phyloP scores from a whole-genome alignment of 2,797 vertebrate species.

The Semaprochilodus insignis region DNA sequence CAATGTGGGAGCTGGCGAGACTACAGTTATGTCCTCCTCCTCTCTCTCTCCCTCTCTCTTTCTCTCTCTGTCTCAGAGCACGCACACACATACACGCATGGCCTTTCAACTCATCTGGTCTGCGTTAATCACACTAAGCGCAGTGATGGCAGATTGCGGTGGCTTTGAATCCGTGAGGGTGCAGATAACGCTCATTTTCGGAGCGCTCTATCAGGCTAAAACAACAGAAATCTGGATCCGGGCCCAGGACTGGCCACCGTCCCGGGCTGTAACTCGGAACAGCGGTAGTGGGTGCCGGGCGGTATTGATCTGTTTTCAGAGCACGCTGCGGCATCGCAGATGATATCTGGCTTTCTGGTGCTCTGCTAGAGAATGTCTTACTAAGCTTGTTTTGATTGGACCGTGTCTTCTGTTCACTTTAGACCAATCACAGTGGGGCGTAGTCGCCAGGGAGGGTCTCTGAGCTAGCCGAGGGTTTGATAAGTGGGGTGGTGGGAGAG shows the following conservation, averaged over 20 bases:
- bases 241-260: slow-evolving; percentile 47
- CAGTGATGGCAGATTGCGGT: slow-evolving; percentile 56
- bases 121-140: slow-evolving; percentile 53
- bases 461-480: no score
- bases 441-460: no score
- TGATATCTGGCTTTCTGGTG: neutral
- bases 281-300: slow-evolving; percentile 1
- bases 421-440: no score
- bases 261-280: slow-evolving; percentile 43
- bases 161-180: slow-evolving; percentile 57
- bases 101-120: slow-evolving; percentile 57
- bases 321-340: neutral
- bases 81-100: slow-evolving; percentile 27
- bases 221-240: slow-evolving; percentile 51
- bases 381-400: no score
- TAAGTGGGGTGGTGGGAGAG: no score
- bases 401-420: no score
- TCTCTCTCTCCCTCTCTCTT: slow-evolving; percentile 7
- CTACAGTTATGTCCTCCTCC: slow-evolving; percentile 39
- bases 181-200: slow-evolving; percentile 61
- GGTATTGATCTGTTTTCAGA: neutral
- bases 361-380: no score
- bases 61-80: slow-evolving; percentile 19
- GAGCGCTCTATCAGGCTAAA: slow-evolving; percentile 54
- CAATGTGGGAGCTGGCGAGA: slow-evolving; percentile 41